phyloP scores from a whole-genome alignment of 2,888 invertebrate genomes.

The Callinectes sapidus region DNA sequence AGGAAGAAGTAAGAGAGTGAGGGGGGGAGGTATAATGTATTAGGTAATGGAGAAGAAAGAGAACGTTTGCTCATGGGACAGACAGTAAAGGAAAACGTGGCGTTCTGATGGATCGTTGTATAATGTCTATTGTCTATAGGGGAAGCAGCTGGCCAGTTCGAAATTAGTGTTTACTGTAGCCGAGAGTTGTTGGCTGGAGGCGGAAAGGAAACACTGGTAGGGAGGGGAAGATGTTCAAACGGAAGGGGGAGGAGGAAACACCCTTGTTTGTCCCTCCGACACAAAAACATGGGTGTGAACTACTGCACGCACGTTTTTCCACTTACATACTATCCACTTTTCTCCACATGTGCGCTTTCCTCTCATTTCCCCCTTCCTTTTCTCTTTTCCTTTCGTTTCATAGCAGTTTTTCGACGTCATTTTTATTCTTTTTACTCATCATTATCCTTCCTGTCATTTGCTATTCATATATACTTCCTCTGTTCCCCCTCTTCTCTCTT shows the following conservation, averaged over 20 bases:
- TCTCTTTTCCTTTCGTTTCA: neutral
- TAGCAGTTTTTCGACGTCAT: neutral
- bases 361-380: neutral
- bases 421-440: neutral
- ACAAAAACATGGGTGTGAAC: neutral
- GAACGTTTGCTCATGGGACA: neutral
- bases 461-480: neutral
- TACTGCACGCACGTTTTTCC: neutral
- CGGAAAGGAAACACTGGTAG: neutral
- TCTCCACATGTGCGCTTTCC: neutral
- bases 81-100: constrained; percentile 26
- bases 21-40: neutral
- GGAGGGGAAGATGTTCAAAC: neutral
- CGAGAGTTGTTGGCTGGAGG: neutral
- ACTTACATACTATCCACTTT: neutral
- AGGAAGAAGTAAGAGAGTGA: neutral
- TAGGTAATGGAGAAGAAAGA: neutral
- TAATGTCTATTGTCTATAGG: neutral
- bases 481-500: neutral
- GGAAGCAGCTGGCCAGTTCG: neutral
- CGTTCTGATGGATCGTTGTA: neutral
- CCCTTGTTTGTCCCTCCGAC: neutral
- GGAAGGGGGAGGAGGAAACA: neutral
- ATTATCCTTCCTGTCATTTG: neutral
- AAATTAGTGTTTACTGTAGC: neutral